Evolutionary conservation across 35 echinoderm and acorn worm species (phyloP), one percentile per base, ranked within the genome.

Genomic region (Chiridota heheva): DNA sequence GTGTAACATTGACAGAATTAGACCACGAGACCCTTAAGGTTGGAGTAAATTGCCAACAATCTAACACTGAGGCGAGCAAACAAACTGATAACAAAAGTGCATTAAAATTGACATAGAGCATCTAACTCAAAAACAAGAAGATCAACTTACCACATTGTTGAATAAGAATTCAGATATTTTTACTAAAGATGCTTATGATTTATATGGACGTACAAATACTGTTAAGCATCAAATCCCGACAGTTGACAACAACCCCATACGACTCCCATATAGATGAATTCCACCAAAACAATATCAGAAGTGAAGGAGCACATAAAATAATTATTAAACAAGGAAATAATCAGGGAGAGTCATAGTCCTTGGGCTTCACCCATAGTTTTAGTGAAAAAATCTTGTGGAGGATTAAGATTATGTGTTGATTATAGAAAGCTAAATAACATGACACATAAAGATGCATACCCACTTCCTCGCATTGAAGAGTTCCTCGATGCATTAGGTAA

Each of bases 281-380:
- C 3, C 85, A 13, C 85, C 84, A 24, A 35, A 58, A 24, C 63
- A 80, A 45, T 79, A 66, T 42, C 18, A 46, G 20, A 72, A 86
- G 43, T 51, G 0, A 53, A 45, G 16, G 28, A 43, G 29, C 65
- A 81, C 26, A 38, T 82, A 0, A 25, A 48, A 38, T 76, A 82
- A 20, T 33, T 89, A 22, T 20, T 62, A 59, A 68, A 72, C 2
- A 72, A 64, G 18, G 67, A 33, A 5, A 82, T 89, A 4, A 89
- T 89, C 15, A 32, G 86, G 20, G 63, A 70, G 46, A 82, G 66
- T 20, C 10, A 89, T 26, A 89, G 86, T n/a, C n/a, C n/a, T n/a
- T n/a, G n/a, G n/a, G n/a, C n/a, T n/a, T n/a, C n/a, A n/a, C n/a
- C n/a, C n/a, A n/a, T 83, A 55, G 85, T 80, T 13, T 36, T 84